phyloP scores from a whole-genome alignment of 2,797 vertebrate species.

The Sciurus vulgaris region DNA sequence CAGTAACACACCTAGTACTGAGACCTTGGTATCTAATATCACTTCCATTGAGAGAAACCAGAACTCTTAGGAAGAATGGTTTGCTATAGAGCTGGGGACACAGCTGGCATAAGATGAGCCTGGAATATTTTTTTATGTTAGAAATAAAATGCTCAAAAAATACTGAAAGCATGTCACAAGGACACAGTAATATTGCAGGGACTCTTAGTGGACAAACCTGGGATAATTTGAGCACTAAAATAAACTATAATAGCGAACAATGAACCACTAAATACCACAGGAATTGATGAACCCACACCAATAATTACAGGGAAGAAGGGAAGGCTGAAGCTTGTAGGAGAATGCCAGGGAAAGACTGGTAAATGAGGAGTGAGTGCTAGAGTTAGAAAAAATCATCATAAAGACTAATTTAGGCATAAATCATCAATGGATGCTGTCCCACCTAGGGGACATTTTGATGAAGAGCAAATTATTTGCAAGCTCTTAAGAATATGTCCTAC shows the following conservation, averaged over 20 bases:
- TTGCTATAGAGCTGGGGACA: background rate
- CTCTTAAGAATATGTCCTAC: conserved; percentile 25
- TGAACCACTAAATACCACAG: background rate
- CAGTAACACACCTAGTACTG: background rate
- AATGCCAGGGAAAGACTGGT: background rate
- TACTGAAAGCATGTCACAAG: background rate
- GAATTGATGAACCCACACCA: background rate
- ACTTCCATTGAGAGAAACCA: background rate
- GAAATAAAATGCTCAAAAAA: conserved; percentile 51
- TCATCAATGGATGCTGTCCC: conserved; percentile 32
- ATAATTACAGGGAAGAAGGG: conserved; percentile 20
- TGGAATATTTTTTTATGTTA: background rate
- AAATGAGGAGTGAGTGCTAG: background rate
- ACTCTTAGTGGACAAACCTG: background rate
- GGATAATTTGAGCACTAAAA: conserved; percentile 1
- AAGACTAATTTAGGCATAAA: conserved; percentile 41
- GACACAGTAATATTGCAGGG: background rate
- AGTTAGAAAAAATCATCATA: conserved; percentile 18
- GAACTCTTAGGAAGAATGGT: conserved; percentile 22
- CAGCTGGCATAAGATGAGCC: background rate
- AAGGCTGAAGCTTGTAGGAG: background rate
- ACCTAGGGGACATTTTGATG: conserved; percentile 20
- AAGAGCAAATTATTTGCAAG: background rate
- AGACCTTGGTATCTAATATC: conserved; percentile 35
- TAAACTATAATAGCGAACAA: conserved; percentile 43